Conservation (phyloP, 2,113 vertebrate species). For the Phyllostomus hastatus region DNA sequence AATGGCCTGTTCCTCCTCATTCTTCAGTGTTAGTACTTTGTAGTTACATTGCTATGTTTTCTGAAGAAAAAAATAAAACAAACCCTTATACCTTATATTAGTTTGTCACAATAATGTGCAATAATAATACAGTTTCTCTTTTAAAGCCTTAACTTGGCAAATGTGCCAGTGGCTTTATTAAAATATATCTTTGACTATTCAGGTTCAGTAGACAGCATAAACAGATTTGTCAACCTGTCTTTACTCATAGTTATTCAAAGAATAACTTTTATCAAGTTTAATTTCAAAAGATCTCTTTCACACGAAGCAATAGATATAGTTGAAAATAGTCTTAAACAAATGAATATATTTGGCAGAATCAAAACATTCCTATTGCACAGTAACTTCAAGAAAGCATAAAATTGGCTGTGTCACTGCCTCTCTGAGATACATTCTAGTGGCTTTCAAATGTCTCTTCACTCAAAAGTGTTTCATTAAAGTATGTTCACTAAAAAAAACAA, state of each 20-base stretch:
- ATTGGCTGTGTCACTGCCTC: neutral
- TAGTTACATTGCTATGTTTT: neutral
- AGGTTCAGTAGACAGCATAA: neutral
- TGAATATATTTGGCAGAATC: neutral
- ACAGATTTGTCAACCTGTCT: neutral
- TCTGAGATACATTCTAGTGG: neutral
- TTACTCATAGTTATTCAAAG: neutral
- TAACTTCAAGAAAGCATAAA: neutral
- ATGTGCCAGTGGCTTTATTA: neutral
- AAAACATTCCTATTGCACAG: neutral
- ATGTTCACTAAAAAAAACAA: neutral
- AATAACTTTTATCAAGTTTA: neutral
- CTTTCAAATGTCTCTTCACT: neutral
- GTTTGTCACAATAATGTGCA: neutral
- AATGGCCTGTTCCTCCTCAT: neutral
- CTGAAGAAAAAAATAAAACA: neutral
- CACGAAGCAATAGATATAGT: neutral
- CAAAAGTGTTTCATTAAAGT: neutral
- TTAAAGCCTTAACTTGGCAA: neutral
- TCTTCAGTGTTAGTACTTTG: neutral
- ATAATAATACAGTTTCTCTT: neutral
- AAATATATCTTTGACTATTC: neutral
- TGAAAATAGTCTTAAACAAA: neutral
- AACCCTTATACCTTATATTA: neutral
- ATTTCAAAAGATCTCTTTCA: neutral